Base-by-base conservation (phyloP, 2,888 invertebrate species). In the Bimastos eiseni region DNA sequence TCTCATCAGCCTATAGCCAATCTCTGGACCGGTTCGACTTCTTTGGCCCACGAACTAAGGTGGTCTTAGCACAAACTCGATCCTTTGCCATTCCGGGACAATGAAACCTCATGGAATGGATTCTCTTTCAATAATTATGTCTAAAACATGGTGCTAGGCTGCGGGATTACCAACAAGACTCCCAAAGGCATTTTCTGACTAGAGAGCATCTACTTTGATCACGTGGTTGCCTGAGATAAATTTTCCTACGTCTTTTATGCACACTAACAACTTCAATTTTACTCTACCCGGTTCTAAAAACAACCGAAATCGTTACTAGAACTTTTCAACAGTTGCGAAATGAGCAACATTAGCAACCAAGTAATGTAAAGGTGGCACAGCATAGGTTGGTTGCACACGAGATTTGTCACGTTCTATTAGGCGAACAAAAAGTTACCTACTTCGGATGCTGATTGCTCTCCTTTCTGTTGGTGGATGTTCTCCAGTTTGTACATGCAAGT, bases 401-500 rank as follows among this genome's bases (percentile, higher is more conserved):
- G 70, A 49, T 49, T 70, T 70, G 70, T 70, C 70, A n/a, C 5
- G 70, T 70, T n/a, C 70, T 55, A 8, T 70, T 70, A 70, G 24
- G 24, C 24, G 70, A 70, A 70, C 70, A 70, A 70, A 49, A 49
- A 30, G n/a, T n/a, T 8, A n/a, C 70, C n/a, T 70, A 55, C 70
- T 70, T 70, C 70, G n/a, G 4, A 11, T 30, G 70, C 70, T n/a
- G n/a, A 70, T 70, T 70, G 70, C 70, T 70, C n/a, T 70, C 13
- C 70, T n/a, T 70, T 70, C 70, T 70, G 70, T n/a, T n/a, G 70
- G 70, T 70, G 33, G 41, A 49, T 36, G 17, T 37, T 89, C 21
- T 84, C 86, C 84, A 84, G 13, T 30, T 49, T 83, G 86, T 90
- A 90, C 84, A 90, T 90, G 38, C n/a, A 84, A 19, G 90, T 90